Conservation (phyloP, 1,140 invertebrate genomes). For the Latrodectus geometricus region DNA sequence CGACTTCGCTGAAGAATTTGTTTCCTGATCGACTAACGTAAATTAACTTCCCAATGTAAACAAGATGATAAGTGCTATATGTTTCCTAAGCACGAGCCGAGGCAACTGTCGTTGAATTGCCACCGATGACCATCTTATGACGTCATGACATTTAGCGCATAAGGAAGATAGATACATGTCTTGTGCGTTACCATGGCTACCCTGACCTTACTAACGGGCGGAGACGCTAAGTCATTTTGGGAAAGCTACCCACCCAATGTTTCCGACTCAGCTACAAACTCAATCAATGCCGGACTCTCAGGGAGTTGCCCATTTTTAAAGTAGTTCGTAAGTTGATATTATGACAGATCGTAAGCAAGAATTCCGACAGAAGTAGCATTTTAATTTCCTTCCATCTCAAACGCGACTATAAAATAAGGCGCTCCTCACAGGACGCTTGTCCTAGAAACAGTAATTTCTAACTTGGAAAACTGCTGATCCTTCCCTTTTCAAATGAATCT, state of each 20-base stretch:
- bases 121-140: conserved; percentile 47
- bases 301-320: conserved; percentile 49
- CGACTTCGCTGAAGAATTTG: background rate
- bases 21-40: background rate
- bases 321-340: conserved; percentile 37
- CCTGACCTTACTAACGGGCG: conserved; percentile 53
- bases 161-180: conserved; percentile 54
- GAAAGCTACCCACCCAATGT: conserved; percentile 44
- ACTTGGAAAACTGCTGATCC: too few species aligned
- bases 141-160: conserved; percentile 49
- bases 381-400: conserved; percentile 11
- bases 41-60: background rate
- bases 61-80: conserved; percentile 5
- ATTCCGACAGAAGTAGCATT: conserved; percentile 28
- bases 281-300: conserved; percentile 48
- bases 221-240: conserved; percentile 53
- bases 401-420: too few species aligned
- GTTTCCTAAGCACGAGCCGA: conserved; percentile 13
- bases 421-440: too few species aligned
- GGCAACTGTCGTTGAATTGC: conserved; percentile 8
- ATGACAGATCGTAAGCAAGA: conserved; percentile 25
- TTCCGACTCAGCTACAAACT: conserved; percentile 40
- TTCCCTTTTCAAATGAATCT: too few species aligned
- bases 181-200: conserved; percentile 46
- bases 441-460: too few species aligned